Base-by-base conservation (phyloP, 92 coral and sea anemone genomes). In the Blastomussa wellsi region DNA sequence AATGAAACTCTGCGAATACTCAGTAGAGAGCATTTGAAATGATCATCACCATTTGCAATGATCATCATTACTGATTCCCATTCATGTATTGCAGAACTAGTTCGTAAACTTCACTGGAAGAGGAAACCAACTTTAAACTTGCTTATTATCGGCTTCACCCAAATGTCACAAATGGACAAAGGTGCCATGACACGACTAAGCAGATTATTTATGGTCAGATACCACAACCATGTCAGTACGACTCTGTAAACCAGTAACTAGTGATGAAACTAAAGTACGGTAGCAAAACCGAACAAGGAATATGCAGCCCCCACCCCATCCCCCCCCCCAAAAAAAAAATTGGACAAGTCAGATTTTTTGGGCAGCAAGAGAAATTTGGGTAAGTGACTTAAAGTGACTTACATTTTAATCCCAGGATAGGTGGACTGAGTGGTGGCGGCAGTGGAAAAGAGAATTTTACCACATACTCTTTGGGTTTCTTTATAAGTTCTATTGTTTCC, bases 361-460 rank as follows among this genome's bases (percentile, higher is more conserved):
- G n/a, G n/a, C n/a, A n/a, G n/a, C n/a, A n/a, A n/a, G n/a, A n/a
- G n/a, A n/a, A n/a, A n/a, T n/a, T n/a, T n/a, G n/a, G n/a, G n/a
- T n/a, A n/a, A n/a, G n/a, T n/a, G 0, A 52, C 52, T 24, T 38
- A 32, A 42, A 31, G 9, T 79, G 52, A 81, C 95, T 52, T 79
- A 94, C 99, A 94, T 93, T 96, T 96, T 38, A 96, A 90, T 62
- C 99, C 99, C 71, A 96, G 88, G 74, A 96, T 96, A 8, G 99
- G 99, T 42, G 99, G 99, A 49, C 88, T 94, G 26, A 96, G 88
- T 7, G 99, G 95, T 5, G 99, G 99, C 16, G 99, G 99, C 35
- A 88, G 83, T 12, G 99, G 99, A 79, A 96, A 94, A 7, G 99
- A 92, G 82, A 96, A 96, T 73, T 92, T 94, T 48, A 96, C 99